Base-by-base conservation (phyloP, 2,888 invertebrate genomes). In the Chrysolina haemoptera region DNA sequence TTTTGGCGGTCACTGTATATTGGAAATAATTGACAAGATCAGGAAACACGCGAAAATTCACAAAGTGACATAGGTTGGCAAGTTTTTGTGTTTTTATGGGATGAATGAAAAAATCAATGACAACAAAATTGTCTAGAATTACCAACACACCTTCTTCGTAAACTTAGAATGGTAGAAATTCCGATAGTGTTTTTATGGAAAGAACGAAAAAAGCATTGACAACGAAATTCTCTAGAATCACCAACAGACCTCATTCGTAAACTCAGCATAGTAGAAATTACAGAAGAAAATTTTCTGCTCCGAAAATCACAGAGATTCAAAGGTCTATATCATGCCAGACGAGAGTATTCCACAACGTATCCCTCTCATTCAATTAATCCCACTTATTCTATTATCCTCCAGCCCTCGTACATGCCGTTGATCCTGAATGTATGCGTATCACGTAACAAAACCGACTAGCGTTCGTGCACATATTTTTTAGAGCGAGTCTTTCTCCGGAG, bases 391-490 rank as follows among this genome's bases (percentile, higher is more conserved):
- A 64, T 43, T 10, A 22, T 43, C 65, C 22, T 14, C 14, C 48
- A 63, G 16, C 43, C 63, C 22, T 18, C 43, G 40, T 63, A 41
- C 14, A 41, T 14, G 18, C 16, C 41, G 41, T 41, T 18, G 18
- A 20, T 43, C 46, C 20, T 9, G 27, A 27, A 62, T 59, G 35
- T 41, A 74, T 74, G 68, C 74, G 48, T 43, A 22, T 64, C 74
- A 74, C 74, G 75, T 72, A 69, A 65, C 50, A 68, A 71, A 74
- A 67, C 70, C 74, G 64, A 70, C 70, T 68, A 74, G 20, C 68
- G 74, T 71, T 71, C 70, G 74, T 74, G 74, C 74, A 74, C 71
- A 74, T 74, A 74, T 70, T 74, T 74, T 74, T 74, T 75, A 72
- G 76, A 64, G 63, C 22, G 70, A 71, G 67, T 71, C 62, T 74